Conservation (phyloP, 2,888 invertebrate genomes). For the Plemyria rubiginata region DNA sequence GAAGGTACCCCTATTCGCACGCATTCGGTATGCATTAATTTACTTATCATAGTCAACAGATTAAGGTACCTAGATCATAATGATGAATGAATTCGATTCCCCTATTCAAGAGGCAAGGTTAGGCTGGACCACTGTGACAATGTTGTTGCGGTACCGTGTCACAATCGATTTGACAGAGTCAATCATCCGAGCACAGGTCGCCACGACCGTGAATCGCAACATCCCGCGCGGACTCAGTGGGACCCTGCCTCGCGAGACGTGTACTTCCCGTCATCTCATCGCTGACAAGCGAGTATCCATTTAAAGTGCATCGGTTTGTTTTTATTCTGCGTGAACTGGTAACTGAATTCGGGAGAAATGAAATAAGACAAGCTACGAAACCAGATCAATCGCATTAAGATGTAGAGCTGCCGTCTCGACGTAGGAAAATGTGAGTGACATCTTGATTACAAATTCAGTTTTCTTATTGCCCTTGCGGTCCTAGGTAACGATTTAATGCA, state of each 20-base stretch:
- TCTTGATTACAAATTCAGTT: conserved; percentile 38
- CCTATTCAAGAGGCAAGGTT: conserved; percentile 60
- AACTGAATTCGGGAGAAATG: conserved; percentile 49
- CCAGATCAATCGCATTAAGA: conserved; percentile 62
- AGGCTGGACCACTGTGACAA: conserved; percentile 56
- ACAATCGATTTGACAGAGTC: conserved; percentile 81
- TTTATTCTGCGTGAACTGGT: conserved; percentile 29
- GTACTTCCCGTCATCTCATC: conserved; percentile 65
- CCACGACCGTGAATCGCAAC: conserved; percentile 78
- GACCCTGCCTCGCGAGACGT: conserved; percentile 68
- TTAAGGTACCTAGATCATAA: conserved; percentile 11
- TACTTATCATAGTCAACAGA: conserved; percentile 26
- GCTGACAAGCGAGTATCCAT: conserved; percentile 32
- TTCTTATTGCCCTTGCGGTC: conserved; percentile 22
- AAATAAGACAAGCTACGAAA: conserved; percentile 54
- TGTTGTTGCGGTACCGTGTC: conserved; percentile 61
- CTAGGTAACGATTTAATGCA: conserved; percentile 18
- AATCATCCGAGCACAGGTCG: conserved; percentile 78
- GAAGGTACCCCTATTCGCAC: neutral
- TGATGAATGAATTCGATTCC: conserved; percentile 51
- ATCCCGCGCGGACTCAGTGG: conserved; percentile 67
- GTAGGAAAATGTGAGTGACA: conserved; percentile 79
- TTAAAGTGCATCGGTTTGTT: conserved; percentile 33
- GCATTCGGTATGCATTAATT: conserved; percentile 28
- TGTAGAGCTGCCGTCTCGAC: conserved; percentile 77